Evolutionary conservation across 1,140 invertebrate species (phyloP).

Genomic region (Glossosoma conforme): DNA sequence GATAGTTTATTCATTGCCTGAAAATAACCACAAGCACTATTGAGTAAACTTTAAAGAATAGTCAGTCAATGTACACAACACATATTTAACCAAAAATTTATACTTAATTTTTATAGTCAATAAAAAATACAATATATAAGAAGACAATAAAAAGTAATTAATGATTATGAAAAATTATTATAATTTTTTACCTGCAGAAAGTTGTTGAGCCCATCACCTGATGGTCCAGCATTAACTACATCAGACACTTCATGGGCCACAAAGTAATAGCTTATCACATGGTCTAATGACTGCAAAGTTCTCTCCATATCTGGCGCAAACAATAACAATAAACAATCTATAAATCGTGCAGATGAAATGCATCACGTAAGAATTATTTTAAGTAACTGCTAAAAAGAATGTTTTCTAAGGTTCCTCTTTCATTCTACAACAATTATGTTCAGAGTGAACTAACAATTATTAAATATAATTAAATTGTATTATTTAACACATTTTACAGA

Average conservation of each 20-base stretch:
- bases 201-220: conserved; percentile 40
- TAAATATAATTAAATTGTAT: too few species aligned
- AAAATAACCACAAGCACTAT: conserved; percentile 53
- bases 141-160: background rate
- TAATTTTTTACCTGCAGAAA: conserved; percentile 40
- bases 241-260: conserved; percentile 81
- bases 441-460: too few species aligned
- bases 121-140: too few species aligned
- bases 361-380: too few species aligned
- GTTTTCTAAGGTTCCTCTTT: too few species aligned
- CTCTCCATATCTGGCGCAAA: conserved; percentile 64
- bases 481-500: too few species aligned
- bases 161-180: background rate
- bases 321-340: conserved; percentile 1
- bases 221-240: conserved; percentile 70
- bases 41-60: background rate
- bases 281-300: conserved; percentile 74
- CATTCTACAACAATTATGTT: too few species aligned
- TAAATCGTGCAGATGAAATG: background rate
- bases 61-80: background rate
- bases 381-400: too few species aligned
- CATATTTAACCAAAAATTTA: background rate
- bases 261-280: conserved; percentile 86
- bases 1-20: conserved; percentile 80
- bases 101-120: background rate